A percentile compares a stretch with the other conserved stretches of the same genome.
Conservation (phyloP, 2,888 invertebrate genomes). For the Rotaria magnacalcarata region DNA sequence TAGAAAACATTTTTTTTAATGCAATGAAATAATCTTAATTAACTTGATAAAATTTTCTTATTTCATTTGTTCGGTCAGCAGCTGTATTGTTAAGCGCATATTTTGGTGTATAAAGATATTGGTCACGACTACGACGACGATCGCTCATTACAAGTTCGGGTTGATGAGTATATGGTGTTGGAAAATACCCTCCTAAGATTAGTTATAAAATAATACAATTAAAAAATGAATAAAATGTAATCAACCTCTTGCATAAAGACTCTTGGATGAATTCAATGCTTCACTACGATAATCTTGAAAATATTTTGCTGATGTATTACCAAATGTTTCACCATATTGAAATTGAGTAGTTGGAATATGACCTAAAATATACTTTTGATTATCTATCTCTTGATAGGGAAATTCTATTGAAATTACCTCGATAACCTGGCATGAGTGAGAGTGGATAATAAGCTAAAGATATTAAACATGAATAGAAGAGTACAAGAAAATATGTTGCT, state of each 20-base stretch:
- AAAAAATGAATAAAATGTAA: no score
- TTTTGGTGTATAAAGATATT: slow-evolving; percentile 55
- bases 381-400: background rate
- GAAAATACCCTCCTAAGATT: slow-evolving; percentile 55
- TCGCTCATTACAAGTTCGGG: slow-evolving; percentile 58
- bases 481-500: background rate
- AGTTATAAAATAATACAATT: background rate
- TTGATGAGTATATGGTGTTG: slow-evolving; percentile 58
- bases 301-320: slow-evolving; percentile 58
- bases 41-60: slow-evolving; percentile 54
- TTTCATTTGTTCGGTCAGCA: slow-evolving; percentile 56
- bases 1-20: background rate
- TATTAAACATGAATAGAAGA: background rate
- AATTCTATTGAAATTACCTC: slow-evolving; percentile 13
- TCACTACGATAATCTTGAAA: slow-evolving; percentile 59
- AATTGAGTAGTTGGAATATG: slow-evolving; percentile 59
- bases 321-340: slow-evolving; percentile 60
- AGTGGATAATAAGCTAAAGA: slow-evolving; percentile 34
- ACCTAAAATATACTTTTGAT: slow-evolving; percentile 49
- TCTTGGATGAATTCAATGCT: slow-evolving; percentile 55
- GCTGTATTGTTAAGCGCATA: slow-evolving; percentile 56
- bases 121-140: slow-evolving; percentile 54
- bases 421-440: slow-evolving; percentile 38
- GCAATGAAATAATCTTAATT: background rate
- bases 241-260: slow-evolving; percentile 51